Evolutionary conservation across 1,140 invertebrate genomes (phyloP), one percentile per base, ranked within the genome.

Genomic region (Oscheius sp.): DNA sequence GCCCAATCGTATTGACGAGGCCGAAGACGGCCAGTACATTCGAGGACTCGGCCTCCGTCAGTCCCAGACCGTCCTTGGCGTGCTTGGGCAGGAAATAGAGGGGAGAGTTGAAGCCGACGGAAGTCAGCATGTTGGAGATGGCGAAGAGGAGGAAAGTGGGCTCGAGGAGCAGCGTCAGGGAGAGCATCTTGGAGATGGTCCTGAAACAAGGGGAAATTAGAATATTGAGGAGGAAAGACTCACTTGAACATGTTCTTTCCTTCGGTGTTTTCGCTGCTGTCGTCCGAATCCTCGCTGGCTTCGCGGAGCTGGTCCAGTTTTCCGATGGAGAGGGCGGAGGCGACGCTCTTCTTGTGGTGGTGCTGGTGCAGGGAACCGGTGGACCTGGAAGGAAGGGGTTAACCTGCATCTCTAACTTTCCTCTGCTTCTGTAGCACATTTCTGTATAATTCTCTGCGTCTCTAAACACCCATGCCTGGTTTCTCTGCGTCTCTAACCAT

Each of bases 101-200:
- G 31, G 95, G 95, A 79, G 95, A 90, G 85, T 96, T 94, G 87
- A 95, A 98, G 35, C 95, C 95, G 78, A 98, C 91, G 82, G 92
- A 94, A 4, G 94, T 97, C 80, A 93, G 90, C 84, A 97, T 95
- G 85, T 98, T 97, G 29, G 93, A 96, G 34, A 93, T 68, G 26
- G 90, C 90, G 85, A 97, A 97, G 62, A 97, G 85, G 66, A 97
- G 87, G 84, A 97, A 97, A 73, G 95, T 88, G 2, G 90, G 88
- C 85, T 97, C 91, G 69, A 89, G 89, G 0, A 97, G 87, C 28
- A 97, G 86, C 10, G 89, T 89, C 58, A 95, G 87, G 81, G 95
- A 91, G 73, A 95, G 88, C 91, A 95, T 93, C 86, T 92, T 89
- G 35, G 87, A 87, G 35, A 95, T 86, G 0, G 90, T 76, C 32